Base-by-base conservation (phyloP, 2,888 invertebrate genomes). In the Rotaria sp. region DNA sequence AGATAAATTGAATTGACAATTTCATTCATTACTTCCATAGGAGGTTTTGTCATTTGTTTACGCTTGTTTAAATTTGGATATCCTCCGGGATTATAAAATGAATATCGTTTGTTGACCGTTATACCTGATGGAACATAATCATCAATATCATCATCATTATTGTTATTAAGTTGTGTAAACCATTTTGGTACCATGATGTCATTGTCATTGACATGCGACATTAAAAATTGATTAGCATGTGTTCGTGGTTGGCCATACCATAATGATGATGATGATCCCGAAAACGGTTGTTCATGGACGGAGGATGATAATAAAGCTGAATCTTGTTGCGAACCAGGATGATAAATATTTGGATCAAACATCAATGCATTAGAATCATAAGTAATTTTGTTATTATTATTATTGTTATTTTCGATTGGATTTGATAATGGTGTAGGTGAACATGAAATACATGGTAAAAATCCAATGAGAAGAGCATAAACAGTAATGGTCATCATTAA, bases 1-100 rank as follows among this genome's bases (percentile, higher is more conserved):
- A 80, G 45, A 80, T 80, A 80, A 80, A 80, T 80, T 13, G 80
- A 80, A 80, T 80, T 80, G 41, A 80, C 80, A 80, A 80, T 80
- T 45, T 80, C 80, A 80, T 80, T 45, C 80, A 80, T 80, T 10
- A 80, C 80, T 80, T 80, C 80, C 80, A 80, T 80, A 45, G 80
- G 80, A n/a, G 80, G 80, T 80, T 80, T 80, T n/a, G 41, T 13
- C 0, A 35, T 1, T 80, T 41, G 80, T 80, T 80, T 80, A 45
- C 80, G 80, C 15, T 80, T 80, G 11, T n/a, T 80, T 15, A 45
- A 45, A 18, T 5, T 67, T 67, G 35, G 67, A 35, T 67, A 8
- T 67, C 67, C 35, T 67, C 67, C 67, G 13, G 5, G 15, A 45
- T 80, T 80, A 26, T 45, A 45, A 45, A 4, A 45, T 45, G 45